These are phyloP conservation scores for Pedetes capensis DNA, from an alignment of 2,113 vertebrate species.

Conservation along the genomic window DNA sequence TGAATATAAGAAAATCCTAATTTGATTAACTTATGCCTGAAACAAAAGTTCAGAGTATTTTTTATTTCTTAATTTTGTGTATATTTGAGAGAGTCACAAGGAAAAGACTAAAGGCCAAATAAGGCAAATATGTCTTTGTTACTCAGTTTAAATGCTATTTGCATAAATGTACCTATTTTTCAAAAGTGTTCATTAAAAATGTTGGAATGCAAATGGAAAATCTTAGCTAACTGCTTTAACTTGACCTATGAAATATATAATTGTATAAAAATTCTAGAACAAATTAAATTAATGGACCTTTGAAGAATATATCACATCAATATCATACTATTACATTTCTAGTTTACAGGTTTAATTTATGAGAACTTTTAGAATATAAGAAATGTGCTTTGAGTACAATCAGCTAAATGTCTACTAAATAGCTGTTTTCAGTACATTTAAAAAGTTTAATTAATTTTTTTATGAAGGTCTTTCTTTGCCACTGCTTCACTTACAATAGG, in stretches of 20 bases:
- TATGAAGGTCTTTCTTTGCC: neutral
- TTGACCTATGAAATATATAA: neutral
- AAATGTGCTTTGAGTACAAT: neutral
- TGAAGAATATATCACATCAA: neutral
- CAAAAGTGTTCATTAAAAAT: neutral
- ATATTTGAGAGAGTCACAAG: neutral
- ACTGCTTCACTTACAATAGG: neutral
- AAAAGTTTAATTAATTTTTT: neutral
- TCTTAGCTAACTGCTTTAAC: neutral
- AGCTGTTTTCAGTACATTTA: neutral
- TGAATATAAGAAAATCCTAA: neutral
- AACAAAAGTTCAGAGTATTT: neutral
- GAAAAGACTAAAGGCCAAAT: neutral
- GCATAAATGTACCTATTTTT: neutral
- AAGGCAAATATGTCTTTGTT: neutral
- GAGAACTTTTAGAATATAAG: neutral
- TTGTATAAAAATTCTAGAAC: neutral
- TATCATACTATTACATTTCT: neutral
- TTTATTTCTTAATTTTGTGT: neutral
- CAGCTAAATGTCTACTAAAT: neutral
- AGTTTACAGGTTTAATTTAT: neutral
- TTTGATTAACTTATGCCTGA: neutral
- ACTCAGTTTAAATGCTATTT: neutral
- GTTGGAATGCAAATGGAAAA: neutral
- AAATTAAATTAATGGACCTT: neutral